A percentile compares a stretch with the other conserved stretches of the same genome.
These are phyloP conservation scores for Microtus pennsylvanicus DNA, from an alignment of 2,113 vertebrate species.

Conservation along the genomic window DNA sequence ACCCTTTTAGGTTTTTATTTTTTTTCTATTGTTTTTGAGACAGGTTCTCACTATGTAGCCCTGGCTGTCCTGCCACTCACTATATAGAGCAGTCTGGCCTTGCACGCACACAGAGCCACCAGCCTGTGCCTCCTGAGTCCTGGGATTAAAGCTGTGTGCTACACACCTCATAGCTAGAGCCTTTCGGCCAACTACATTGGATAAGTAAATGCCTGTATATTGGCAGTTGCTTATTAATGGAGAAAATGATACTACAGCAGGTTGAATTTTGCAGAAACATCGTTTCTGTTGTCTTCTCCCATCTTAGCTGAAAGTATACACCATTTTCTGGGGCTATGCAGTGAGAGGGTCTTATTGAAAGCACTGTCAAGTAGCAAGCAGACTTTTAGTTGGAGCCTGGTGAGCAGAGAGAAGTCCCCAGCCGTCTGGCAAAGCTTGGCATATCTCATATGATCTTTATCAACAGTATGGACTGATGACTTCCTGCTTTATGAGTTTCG, in stretches of 20 bases:
- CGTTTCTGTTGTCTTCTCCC: neutral
- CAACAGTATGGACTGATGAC: neutral
- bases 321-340: neutral
- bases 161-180: neutral
- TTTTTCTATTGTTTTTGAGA: neutral
- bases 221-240: neutral
- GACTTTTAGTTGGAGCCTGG: neutral
- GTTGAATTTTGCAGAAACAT: conserved; percentile 13
- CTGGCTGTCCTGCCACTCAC: neutral
- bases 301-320: conserved; percentile 1
- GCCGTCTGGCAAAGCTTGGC: neutral
- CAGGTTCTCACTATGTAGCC: neutral
- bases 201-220: neutral
- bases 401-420: neutral
- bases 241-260: conserved; percentile 1
- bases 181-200: neutral
- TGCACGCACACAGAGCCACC: too few species aligned
- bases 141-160: neutral
- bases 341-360: neutral
- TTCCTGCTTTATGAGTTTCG: neutral
- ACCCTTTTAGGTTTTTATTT: too few species aligned
- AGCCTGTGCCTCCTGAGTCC: neutral
- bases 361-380: neutral
- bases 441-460: neutral
- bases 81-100: neutral